Conservation (phyloP, 2,888 invertebrate species). For the Drosophila kuntzei region DNA sequence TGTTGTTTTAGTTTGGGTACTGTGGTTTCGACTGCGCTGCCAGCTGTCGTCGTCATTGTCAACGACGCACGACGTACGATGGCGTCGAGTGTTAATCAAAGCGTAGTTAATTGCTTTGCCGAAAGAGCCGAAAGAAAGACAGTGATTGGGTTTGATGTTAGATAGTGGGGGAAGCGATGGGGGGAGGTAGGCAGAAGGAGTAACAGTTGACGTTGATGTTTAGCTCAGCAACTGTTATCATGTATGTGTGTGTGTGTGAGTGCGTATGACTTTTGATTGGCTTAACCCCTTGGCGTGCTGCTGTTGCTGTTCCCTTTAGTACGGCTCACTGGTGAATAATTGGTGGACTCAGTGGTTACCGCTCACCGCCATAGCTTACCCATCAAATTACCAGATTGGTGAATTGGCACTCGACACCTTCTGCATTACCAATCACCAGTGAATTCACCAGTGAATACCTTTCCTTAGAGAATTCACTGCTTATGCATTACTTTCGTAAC, state of each 20-base stretch:
- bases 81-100: constrained; percentile 81
- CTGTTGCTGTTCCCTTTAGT: constrained; percentile 28
- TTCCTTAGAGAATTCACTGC: too few relatives aligned
- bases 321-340: too few relatives aligned
- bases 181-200: not conserved
- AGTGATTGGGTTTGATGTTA: constrained; percentile 61
- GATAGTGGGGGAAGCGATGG: not conserved
- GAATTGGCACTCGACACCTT: too few relatives aligned
- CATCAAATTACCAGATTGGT: too few relatives aligned
- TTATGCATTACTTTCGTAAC: too few relatives aligned
- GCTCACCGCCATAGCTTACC: too few relatives aligned
- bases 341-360: too few relatives aligned
- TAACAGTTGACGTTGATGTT: constrained; percentile 18
- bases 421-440: too few relatives aligned
- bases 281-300: constrained; percentile 61
- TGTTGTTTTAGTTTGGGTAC: constrained; percentile 1
- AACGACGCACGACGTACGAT: constrained; percentile 52
- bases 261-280: constrained; percentile 61
- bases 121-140: constrained; percentile 73
- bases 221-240: constrained; percentile 1
- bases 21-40: constrained; percentile 32
- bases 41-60: constrained; percentile 76
- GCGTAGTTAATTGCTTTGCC: constrained; percentile 81
- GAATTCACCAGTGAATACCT: too few relatives aligned
- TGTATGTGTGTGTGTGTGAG: constrained; percentile 18